These are phyloP conservation scores for Takifugu bimaculatus DNA, from an alignment of 2,113 vertebrate species.

Conservation along the genomic window DNA sequence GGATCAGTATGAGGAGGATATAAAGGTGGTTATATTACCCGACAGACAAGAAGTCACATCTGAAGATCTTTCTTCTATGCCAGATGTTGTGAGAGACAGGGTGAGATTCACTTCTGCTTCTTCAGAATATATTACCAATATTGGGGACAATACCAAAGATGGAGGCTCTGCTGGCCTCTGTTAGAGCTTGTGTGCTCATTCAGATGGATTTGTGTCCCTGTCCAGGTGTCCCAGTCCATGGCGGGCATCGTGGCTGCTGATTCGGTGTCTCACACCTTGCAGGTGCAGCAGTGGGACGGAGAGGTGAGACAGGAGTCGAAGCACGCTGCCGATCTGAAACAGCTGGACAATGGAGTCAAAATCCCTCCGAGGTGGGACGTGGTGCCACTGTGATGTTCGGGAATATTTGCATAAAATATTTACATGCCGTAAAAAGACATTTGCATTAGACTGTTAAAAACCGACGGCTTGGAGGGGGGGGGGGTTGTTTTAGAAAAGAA, in stretches of 20 bases:
- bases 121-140: neutral
- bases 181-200: neutral
- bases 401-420: too few relatives aligned
- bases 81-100: constrained; percentile 91
- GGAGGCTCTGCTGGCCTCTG: neutral
- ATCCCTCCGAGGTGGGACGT: constrained; percentile 90
- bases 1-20: constrained; percentile 90
- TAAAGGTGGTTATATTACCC: constrained; percentile 94
- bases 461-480: too few relatives aligned
- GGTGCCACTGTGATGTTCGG: neutral
- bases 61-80: constrained; percentile 83
- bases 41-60: constrained; percentile 90
- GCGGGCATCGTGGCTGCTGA: constrained; percentile 90
- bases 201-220: neutral
- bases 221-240: constrained; percentile 87
- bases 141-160: neutral
- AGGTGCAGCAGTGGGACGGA: constrained; percentile 97
- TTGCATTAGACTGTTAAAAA: too few relatives aligned
- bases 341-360: constrained; percentile 89
- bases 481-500: too few relatives aligned
- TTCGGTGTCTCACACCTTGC: constrained; percentile 89
- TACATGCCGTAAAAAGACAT: too few relatives aligned
- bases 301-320: constrained; percentile 93
- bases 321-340: constrained; percentile 87
- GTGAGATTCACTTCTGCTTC: constrained; percentile 64